Conservation (phyloP, 1,140 invertebrate genomes). For the Drosophila ironensis region DNA sequence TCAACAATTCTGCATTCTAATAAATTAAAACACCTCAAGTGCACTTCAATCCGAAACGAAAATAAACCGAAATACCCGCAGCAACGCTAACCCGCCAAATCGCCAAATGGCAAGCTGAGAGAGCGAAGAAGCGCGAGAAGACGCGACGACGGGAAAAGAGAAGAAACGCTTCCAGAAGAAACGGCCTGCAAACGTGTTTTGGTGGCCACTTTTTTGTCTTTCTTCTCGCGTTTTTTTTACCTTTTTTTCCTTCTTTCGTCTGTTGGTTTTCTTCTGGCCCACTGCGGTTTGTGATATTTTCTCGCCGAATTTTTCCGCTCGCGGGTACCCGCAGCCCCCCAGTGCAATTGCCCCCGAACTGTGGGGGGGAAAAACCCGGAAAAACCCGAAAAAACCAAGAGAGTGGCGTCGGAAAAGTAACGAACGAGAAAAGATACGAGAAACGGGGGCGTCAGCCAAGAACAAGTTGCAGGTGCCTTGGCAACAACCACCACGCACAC, state of each 20-base stretch:
- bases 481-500: conserved; percentile 39
- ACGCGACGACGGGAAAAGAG: neutral
- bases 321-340: no score
- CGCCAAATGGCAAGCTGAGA: no score
- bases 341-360: no score
- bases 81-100: no score
- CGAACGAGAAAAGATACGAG: no score
- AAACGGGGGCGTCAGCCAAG: conserved; percentile 61
- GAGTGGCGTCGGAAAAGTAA: no score
- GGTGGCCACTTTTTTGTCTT: conserved; percentile 45
- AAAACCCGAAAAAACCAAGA: conserved; percentile 15
- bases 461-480: conserved; percentile 69
- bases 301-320: no score
- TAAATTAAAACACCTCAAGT: conserved; percentile 11
- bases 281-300: conserved; percentile 45
- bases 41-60: conserved; percentile 10
- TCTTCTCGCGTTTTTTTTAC: no score
- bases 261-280: no score
- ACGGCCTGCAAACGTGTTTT: conserved; percentile 55
- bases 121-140: neutral
- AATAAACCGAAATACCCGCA: no score
- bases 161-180: neutral
- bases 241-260: conserved; percentile 29
- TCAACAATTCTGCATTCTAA: conserved; percentile 15
- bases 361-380: no score